phyloP scores from a whole-genome alignment of 2,797 vertebrate species.

The Leptatherina wallacei region DNA sequence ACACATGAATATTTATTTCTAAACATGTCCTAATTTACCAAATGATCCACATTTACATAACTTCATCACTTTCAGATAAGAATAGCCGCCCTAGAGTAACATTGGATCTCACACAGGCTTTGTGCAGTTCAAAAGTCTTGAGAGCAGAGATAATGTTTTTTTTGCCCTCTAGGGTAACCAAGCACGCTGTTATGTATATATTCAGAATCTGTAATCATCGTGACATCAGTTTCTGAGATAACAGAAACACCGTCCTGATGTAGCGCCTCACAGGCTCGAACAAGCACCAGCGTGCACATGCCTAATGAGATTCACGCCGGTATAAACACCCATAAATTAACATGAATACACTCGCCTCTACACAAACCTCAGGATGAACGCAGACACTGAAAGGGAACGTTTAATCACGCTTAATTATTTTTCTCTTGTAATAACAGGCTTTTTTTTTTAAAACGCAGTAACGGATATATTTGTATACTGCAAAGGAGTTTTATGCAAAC shows the following conservation, averaged over 20 bases:
- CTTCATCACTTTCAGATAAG: neutral
- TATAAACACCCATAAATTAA: conserved; percentile 28
- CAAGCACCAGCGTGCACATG: conserved; percentile 7
- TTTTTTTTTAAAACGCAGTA: neutral
- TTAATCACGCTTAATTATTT: conserved; percentile 1
- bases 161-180: conserved; percentile 1
- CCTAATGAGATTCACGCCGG: conserved; percentile 27
- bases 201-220: conserved; percentile 37
- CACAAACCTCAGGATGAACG: conserved; percentile 4
- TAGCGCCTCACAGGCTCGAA: conserved; percentile 25
- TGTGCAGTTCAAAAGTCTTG: conserved; percentile 11
- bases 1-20: conserved; percentile 1
- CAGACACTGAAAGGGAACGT: neutral
- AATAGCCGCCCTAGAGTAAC: conserved; percentile 6
- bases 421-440: neutral
- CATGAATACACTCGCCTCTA: conserved; percentile 4
- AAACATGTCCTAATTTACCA: neutral
- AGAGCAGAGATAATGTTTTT: conserved; percentile 21
- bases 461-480: neutral
- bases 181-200: conserved; percentile 17
- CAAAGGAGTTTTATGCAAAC: neutral
- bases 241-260: conserved; percentile 21
- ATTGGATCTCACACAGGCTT: conserved; percentile 20
- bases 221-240: conserved; percentile 49
- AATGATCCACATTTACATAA: neutral